These are phyloP conservation scores for Rhagologus leucostigma DNA, from an alignment of 2,113 vertebrate genomes.

Conservation along the genomic window DNA sequence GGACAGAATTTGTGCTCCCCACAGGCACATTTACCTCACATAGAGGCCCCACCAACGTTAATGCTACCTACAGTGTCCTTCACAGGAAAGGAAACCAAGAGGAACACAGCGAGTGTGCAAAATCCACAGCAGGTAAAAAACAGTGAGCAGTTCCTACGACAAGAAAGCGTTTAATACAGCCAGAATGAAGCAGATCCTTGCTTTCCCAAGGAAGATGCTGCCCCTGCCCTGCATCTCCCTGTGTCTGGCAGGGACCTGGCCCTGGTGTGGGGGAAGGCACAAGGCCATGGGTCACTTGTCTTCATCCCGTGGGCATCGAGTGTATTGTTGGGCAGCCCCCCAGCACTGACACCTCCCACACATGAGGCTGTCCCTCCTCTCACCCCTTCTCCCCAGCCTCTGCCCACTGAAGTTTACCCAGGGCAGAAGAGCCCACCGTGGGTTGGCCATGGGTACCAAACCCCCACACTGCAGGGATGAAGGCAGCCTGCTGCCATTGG, in stretches of 20 bases:
- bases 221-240: background rate
- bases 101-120: background rate
- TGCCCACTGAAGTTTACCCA: background rate
- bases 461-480: rapidly evolving
- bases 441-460: rapidly evolving
- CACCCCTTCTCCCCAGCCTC: background rate
- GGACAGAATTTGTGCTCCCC: background rate
- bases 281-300: rapidly evolving
- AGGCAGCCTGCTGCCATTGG: background rate
- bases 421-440: rapidly evolving
- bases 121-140: background rate
- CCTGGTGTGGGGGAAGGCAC: rapidly evolving
- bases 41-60: background rate
- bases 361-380: rapidly evolving
- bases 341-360: background rate
- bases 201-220: background rate
- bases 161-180: background rate
- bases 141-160: background rate
- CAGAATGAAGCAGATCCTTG: background rate
- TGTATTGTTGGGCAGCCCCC: rapidly evolving
- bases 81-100: background rate
- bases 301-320: rapidly evolving
- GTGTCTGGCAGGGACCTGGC: background rate
- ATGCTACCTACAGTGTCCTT: background rate
- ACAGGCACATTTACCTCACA: background rate